Base-by-base conservation (phyloP, 2,113 vertebrate species). In the Vicugna pacos region DNA sequence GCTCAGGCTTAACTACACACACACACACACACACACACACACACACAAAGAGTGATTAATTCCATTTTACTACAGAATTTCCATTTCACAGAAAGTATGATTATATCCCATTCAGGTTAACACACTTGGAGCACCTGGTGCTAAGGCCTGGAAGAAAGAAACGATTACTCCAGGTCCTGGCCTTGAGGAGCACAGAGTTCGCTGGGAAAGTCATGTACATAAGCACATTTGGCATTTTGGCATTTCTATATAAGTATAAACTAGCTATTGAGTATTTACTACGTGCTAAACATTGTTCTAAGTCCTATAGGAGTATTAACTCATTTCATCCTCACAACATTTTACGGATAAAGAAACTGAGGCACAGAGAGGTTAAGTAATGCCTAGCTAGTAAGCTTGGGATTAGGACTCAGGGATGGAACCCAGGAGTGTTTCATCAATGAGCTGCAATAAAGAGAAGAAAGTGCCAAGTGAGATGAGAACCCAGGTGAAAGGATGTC, bases 271-370 rank as follows among this genome's bases (percentile, higher is more conserved):
- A 35, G 54, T 32, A 50, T 38, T 86, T 46, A 32, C 24, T 50
- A 46, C 17, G 24, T 67, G 42, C 38, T 62, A 54, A 58, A 16
- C 56, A 75, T 46, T 70, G 14, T 38, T 65, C n/a, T 32, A 65
- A 81, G 14, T 89, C 35, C 70, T 58, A 24, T 38, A 67, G 46
- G 42, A 88, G 62, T 90, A 84, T 54, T 54, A 64, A 46, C 24
- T 75, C 64, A 69, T n/a, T 46, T 52, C 35, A 95, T 54, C 46
- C 32, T 84, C 35, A 62, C 26, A 19, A 30, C 46, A 93, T 32
- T 75, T 89, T 93, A 67, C 16, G 82, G 79, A 69, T 85, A 69
- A 92, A 73, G 46, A 86, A 60, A 92, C 5, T n/a, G 65, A 86
- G 38, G 64, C 35, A 46, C 62, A 75, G 64, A 50, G 28, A 85